Base-by-base conservation (phyloP, 1,140 invertebrate species). In the Drosophila jambulina region DNA sequence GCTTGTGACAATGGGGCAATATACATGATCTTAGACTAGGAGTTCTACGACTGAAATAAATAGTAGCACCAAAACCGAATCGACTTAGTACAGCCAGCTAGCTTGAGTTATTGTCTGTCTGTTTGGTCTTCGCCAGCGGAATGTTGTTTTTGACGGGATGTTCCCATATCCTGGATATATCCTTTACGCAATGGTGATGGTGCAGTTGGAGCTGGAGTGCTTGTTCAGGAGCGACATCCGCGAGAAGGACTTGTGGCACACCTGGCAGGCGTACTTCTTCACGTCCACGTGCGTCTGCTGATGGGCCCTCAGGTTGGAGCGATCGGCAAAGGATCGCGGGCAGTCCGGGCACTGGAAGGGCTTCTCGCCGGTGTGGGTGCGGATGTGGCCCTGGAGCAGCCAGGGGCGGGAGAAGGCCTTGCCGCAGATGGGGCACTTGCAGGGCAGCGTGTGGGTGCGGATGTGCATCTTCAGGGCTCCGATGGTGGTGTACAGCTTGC, bases 321-420 rank as follows among this genome's bases (percentile, higher is more conserved):
- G 94, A 93, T 99, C 98, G 42, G 98, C 99, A 93, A 99, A 99
- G 2, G 98, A 98, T 13, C 98, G 95, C 59, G 97, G 96, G 93
- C 99, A 99, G 87, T 98, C 97, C 21, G 96, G 95, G 93, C 98
- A 99, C 45, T 97, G 96, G 94, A 99, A 99, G 0, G 99, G 98
- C 90, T 99, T 99, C 93, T 99, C 95, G 0, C 95, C 95, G 0
- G 95, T 95, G 93, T 99, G 98, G 0, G 98, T 98, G 32, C 98
- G 94, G 79, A 98, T 98, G 93, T 99, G 98, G 2, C 98, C 97
- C 93, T 99, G 98, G 4, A 99, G 95, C 38, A 99, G 93, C 98
- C 98, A 99, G 0, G 98, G 98, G 38, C 98, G 94, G 2, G 97
- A 99, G 94, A 99, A 99, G 2, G 98, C 98, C 93, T 99, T 99